Conservation (phyloP, 2,113 vertebrate species). For the Donacobius atricapilla region DNA sequence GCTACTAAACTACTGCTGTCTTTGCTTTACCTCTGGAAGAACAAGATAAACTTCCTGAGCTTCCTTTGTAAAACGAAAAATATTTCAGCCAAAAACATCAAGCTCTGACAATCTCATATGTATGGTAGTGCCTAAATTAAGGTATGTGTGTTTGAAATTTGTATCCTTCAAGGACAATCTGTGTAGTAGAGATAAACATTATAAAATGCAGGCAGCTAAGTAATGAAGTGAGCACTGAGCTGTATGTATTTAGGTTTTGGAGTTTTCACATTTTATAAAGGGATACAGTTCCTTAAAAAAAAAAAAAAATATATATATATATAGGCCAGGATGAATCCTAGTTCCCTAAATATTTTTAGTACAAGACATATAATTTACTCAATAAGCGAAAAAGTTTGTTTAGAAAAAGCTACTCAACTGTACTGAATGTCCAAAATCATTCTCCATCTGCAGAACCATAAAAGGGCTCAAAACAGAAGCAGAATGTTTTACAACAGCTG, state of each 20-base stretch:
- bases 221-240: constrained; percentile 21
- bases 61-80: neutral
- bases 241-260: neutral
- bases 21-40: constrained; percentile 35
- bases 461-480: constrained; percentile 62
- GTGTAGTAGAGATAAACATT: constrained; percentile 24
- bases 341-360: constrained; percentile 46
- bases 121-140: constrained; percentile 9
- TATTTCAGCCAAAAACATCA: constrained; percentile 20
- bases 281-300: neutral
- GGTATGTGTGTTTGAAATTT: constrained; percentile 18
- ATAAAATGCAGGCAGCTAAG: constrained; percentile 22
- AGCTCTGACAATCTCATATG: neutral
- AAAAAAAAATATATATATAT: neutral
- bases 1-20: neutral
- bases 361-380: constrained; percentile 28
- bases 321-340: neutral
- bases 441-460: constrained; percentile 56
- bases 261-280: neutral
- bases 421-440: constrained; percentile 31
- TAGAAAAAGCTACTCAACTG: constrained; percentile 41
- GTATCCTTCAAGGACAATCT: constrained; percentile 44
- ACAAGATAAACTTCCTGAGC: constrained; percentile 28
- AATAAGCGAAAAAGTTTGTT: constrained; percentile 41
- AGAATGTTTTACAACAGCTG: constrained; percentile 50